A percentile compares a stretch with the other conserved stretches of the same genome.
phyloP scores from a whole-genome alignment of 2,888 invertebrate genomes.

The Orthonevra nobilis region DNA sequence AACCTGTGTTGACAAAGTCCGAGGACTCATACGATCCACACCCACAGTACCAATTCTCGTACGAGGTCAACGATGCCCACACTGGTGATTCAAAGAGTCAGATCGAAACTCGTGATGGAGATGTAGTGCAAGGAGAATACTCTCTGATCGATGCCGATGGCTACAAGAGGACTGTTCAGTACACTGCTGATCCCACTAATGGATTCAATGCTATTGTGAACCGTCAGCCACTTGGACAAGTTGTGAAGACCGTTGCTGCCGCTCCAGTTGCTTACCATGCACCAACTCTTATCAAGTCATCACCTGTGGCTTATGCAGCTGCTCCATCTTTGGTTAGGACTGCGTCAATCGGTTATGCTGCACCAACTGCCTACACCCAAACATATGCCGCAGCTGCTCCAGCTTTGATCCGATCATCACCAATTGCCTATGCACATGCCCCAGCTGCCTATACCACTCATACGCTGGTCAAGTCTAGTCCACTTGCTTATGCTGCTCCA shows the following conservation, averaged over 20 bases:
- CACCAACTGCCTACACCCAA: slow-evolving; percentile 22
- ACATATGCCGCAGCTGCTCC: slow-evolving; percentile 51
- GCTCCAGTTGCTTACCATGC: slow-evolving; percentile 67
- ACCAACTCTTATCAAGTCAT: slow-evolving; percentile 26
- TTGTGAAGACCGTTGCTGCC: slow-evolving; percentile 49
- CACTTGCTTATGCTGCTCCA: slow-evolving; percentile 32
- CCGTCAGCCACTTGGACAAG: slow-evolving; percentile 75
- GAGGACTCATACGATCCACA: slow-evolving; percentile 59
- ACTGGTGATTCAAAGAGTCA: slow-evolving; percentile 80
- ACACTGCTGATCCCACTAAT: slow-evolving; percentile 79
- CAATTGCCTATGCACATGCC: slow-evolving; percentile 28
- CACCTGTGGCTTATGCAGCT: slow-evolving; percentile 14
- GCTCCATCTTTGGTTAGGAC: background rate
- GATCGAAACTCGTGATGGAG: slow-evolving; percentile 79
- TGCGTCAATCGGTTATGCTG: slow-evolving; percentile 5
- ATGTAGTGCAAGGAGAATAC: slow-evolving; percentile 80
- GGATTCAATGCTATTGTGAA: slow-evolving; percentile 81
- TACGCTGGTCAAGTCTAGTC: slow-evolving; percentile 25
- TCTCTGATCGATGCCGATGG: slow-evolving; percentile 80
- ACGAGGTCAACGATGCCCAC: slow-evolving; percentile 77
- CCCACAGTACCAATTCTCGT: slow-evolving; percentile 75
- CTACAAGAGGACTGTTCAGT: slow-evolving; percentile 79
- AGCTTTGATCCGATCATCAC: slow-evolving; percentile 23
- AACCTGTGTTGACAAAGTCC: slow-evolving; percentile 26
- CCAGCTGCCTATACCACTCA: slow-evolving; percentile 40